A percentile compares a stretch with the other conserved stretches of the same genome.
phyloP scores from a whole-genome alignment of 2,797 vertebrate genomes.

The Cryptoblepharus egeriae region DNA sequence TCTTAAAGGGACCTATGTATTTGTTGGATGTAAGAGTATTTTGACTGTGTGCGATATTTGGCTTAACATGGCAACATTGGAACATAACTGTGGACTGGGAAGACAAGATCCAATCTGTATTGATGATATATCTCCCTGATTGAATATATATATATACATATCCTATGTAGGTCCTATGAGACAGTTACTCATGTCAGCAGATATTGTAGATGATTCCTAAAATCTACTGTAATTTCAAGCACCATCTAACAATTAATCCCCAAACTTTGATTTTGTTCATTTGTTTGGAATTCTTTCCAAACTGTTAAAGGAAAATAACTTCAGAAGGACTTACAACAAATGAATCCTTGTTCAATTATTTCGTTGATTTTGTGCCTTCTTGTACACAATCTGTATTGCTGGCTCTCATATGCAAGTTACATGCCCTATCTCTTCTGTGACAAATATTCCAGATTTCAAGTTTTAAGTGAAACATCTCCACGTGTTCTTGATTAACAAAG shows the following conservation, averaged over 20 bases:
- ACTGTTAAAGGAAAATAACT: not conserved
- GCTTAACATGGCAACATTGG: too few species aligned
- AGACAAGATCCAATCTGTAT: too few species aligned
- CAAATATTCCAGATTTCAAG: not conserved
- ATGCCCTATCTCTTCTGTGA: not conserved
- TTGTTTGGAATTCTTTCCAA: not conserved
- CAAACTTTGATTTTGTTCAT: not conserved
- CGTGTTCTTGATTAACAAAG: constrained; percentile 27
- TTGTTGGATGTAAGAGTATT: too few species aligned
- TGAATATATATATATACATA: not conserved
- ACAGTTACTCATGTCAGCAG: not conserved
- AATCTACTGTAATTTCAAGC: not conserved
- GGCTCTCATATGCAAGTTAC: not conserved
- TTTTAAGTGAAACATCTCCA: constrained; percentile 24
- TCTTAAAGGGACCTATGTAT: too few species aligned
- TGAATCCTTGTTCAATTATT: not conserved
- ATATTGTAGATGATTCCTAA: constrained; percentile 1
- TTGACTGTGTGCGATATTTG: too few species aligned
- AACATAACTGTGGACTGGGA: too few species aligned
- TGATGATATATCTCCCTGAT: not conserved
- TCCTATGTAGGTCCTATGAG: not conserved
- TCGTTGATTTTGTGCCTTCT: not conserved
- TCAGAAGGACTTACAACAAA: not conserved
- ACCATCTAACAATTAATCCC: not conserved
- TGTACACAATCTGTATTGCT: not conserved